phyloP scores from a whole-genome alignment of 92 coral and sea anemone genomes.

The Micromussa lordhowensis region DNA sequence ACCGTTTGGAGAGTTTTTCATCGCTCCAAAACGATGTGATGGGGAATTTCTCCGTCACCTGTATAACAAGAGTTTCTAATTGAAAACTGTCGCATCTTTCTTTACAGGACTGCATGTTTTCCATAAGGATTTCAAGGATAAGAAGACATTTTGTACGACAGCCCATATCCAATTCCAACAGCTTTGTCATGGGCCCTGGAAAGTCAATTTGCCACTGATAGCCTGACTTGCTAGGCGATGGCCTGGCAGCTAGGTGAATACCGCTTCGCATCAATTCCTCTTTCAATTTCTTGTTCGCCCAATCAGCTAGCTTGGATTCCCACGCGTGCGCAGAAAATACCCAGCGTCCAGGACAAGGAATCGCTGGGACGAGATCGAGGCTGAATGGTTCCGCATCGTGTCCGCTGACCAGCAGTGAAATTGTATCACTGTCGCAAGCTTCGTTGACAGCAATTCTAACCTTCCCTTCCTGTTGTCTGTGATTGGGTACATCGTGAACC shows the following conservation, averaged over 20 bases:
- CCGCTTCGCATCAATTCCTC: constrained; percentile 62
- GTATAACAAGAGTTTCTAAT: constrained; percentile 60
- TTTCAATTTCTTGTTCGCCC: constrained; percentile 68
- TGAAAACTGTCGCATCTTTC: constrained; percentile 55
- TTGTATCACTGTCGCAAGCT: constrained; percentile 45
- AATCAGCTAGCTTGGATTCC: constrained; percentile 70
- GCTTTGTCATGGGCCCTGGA: constrained; percentile 55
- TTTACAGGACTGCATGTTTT: constrained; percentile 36
- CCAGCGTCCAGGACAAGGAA: constrained; percentile 77
- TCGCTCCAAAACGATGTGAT: constrained; percentile 71
- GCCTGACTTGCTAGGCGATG: constrained; percentile 69
- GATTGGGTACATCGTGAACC: neutral
- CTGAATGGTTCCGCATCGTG: constrained; percentile 28
- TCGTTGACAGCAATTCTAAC: constrained; percentile 37
- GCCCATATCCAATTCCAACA: constrained; percentile 50
- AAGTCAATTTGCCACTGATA: constrained; percentile 84
- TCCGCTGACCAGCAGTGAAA: constrained; percentile 55
- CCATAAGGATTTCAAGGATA: constrained; percentile 59
- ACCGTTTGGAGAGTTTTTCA: constrained; percentile 72
- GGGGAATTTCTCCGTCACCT: constrained; percentile 65
- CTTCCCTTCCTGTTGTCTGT: neutral
- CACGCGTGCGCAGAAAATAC: constrained; percentile 80
- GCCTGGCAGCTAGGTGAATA: constrained; percentile 64
- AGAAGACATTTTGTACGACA: constrained; percentile 71
- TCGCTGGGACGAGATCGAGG: constrained; percentile 68